Evolutionary conservation across 2,113 vertebrate genomes (phyloP).

Genomic region (Capreolus pygargus): DNA sequence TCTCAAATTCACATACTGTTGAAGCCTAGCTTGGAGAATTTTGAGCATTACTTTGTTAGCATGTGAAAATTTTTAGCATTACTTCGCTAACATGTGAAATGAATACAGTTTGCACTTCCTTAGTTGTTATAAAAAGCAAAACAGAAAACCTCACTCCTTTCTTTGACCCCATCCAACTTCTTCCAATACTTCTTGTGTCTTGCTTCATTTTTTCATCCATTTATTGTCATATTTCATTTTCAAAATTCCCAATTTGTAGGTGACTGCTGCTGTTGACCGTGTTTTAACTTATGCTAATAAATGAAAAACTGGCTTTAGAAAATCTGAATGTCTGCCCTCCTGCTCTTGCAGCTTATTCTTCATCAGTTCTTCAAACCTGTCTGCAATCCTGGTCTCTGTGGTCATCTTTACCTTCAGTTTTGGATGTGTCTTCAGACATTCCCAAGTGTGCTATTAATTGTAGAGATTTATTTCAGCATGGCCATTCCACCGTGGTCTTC

Average conservation of each 20-base stretch:
- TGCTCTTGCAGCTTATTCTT: background rate
- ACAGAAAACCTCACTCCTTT: background rate
- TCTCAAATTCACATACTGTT: background rate
- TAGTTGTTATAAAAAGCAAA: background rate
- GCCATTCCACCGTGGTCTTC: background rate
- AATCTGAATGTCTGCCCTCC: background rate
- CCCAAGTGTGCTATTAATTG: background rate
- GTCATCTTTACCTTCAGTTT: background rate
- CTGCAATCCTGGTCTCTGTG: background rate
- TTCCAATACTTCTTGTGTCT: background rate
- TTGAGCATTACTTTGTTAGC: background rate
- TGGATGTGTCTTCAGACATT: background rate
- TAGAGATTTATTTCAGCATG: background rate
- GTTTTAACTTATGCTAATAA: background rate
- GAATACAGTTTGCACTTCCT: background rate
- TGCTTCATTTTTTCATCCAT: background rate
- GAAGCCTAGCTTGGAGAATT: background rate
- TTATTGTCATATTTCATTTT: background rate
- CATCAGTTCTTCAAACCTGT: background rate
- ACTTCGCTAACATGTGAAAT: background rate
- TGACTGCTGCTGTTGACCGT: too few relatives aligned
- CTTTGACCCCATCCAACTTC: background rate
- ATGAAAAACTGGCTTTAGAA: background rate
- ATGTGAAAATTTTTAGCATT: background rate
- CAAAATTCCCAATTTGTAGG: background rate